These are phyloP conservation scores for Caenorhabditis sp. DNA, from an alignment of 2,888 invertebrate species.

Conservation along the genomic window DNA sequence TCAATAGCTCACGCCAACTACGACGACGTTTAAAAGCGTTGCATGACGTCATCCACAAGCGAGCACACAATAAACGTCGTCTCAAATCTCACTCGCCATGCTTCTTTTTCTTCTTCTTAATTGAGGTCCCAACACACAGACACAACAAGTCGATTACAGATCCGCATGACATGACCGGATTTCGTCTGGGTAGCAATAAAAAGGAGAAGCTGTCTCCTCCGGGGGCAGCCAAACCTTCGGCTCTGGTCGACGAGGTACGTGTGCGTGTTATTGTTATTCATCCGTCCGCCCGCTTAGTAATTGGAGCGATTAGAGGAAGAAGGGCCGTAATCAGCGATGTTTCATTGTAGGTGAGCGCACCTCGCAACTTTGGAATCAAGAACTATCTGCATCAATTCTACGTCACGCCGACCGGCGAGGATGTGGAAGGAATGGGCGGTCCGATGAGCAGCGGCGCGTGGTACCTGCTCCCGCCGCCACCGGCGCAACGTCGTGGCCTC, in stretches of 20 bases:
- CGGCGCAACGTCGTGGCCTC: slow-evolving; percentile 72
- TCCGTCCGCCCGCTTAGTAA: not conserved
- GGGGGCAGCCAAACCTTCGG: slow-evolving; percentile 66
- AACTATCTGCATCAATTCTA: slow-evolving; percentile 78
- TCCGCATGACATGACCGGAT: slow-evolving; percentile 69
- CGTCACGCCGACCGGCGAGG: slow-evolving; percentile 74
- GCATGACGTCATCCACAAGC: not conserved
- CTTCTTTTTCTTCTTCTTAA: not conserved
- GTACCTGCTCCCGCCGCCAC: slow-evolving; percentile 78
- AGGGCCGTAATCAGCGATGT: not conserved
- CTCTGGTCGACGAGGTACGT: slow-evolving; percentile 68
- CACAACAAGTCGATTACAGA: too few species aligned
- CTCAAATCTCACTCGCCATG: slow-evolving; percentile 8
- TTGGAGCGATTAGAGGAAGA: not conserved
- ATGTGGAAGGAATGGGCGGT: slow-evolving; percentile 65
- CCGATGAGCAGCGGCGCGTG: slow-evolving; percentile 56
- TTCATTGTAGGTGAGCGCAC: slow-evolving; percentile 59
- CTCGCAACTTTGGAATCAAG: slow-evolving; percentile 75
- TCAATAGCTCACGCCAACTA: not conserved
- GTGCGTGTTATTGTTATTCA: slow-evolving; percentile 3
- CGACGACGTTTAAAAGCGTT: not conserved
- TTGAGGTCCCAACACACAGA: too few species aligned
- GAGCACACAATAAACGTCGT: too few species aligned
- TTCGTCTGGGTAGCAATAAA: slow-evolving; percentile 69
- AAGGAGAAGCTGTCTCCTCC: slow-evolving; percentile 71